Evolutionary conservation across 2,797 vertebrate genomes (phyloP), one percentile per base, ranked within the genome.

Genomic region (Acestrorhynchus altus): DNA sequence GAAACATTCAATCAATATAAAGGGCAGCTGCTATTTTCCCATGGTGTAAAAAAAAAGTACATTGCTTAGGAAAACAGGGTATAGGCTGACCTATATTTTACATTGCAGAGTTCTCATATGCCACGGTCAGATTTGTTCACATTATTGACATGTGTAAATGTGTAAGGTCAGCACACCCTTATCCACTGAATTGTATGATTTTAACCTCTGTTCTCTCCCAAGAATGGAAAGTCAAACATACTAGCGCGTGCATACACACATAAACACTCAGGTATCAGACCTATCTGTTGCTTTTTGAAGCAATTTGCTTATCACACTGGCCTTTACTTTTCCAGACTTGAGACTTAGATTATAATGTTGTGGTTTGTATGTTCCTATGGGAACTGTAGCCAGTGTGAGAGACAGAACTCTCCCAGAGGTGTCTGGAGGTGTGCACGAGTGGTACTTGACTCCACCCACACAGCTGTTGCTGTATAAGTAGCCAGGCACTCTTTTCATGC

Each of bases 281-380:
- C 64, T 52, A 80, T 63, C 77, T 81, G 74, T 78, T 77, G 72
- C 72, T 81, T 81, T 87, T 81, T 16, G 56, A 73, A 72, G 69
- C 77, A 81, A 77, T 85, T 77, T 74, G 79, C 89, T 90, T 90
- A 93, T 91, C 90, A 86, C 31, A 24, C 65, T 71, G 12, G 69
- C 73, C 78, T 85, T 85, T 83, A 76, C 77, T 66, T 83, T 70
- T 73, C 46, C 77, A 77, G 74, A 49, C 66, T 47, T 81, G 71
- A 72, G 81, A 77, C 75, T 47, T 79, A 76, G n/a, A 86, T 83
- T 79, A 81, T 75, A 81, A 60, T 90, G 85, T 90, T 89, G 82
- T 88, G 81, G 83, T 85, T 88, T 84, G 24, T 64, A 71, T 78
- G 88, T 93, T 89, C 89, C 93, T 90, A 92, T 92, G 90, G 91